A percentile compares a stretch with the other conserved stretches of the same genome.
Evolutionary conservation across 1,140 invertebrate species (phyloP).

Genomic region (Bombus sibiricus): DNA sequence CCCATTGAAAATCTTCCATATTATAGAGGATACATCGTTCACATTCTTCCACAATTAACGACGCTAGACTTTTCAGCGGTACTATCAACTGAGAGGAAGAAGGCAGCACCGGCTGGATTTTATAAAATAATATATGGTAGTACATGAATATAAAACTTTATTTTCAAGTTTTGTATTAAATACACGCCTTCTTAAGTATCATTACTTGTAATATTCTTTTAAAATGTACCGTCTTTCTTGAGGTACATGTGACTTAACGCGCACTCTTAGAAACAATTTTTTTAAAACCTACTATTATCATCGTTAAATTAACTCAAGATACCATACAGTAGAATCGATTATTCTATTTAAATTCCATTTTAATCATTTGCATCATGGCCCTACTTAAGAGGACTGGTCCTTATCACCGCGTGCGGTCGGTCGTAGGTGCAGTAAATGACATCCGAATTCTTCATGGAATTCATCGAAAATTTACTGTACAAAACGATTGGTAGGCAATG

Average conservation of each 20-base stretch:
- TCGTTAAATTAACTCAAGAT: slow-evolving; percentile 42
- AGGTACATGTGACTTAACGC: slow-evolving; percentile 33
- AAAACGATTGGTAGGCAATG: too few species aligned
- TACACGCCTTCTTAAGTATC: slow-evolving; percentile 43
- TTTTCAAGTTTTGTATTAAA: slow-evolving; percentile 54
- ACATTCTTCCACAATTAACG: slow-evolving; percentile 81
- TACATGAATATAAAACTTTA: slow-evolving; percentile 67
- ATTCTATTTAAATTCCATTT: slow-evolving; percentile 24
- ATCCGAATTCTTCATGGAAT: too few species aligned
- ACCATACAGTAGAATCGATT: slow-evolving; percentile 25
- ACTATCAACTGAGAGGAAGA: slow-evolving; percentile 69
- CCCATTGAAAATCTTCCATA: slow-evolving; percentile 80
- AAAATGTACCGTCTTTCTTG: slow-evolving; percentile 50
- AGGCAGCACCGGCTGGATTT: slow-evolving; percentile 71
- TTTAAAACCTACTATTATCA: slow-evolving; percentile 25
- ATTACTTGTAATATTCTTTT: slow-evolving; percentile 58
- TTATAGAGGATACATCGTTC: slow-evolving; percentile 81
- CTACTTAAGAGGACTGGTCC: too few species aligned
- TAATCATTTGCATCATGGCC: too few species aligned
- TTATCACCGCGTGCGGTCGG: too few species aligned
- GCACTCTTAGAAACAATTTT: slow-evolving; percentile 14
- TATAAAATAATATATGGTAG: slow-evolving; percentile 62
- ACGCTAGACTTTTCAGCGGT: slow-evolving; percentile 82
- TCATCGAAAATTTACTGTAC: too few species aligned
- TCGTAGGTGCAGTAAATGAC: too few species aligned